Evolutionary conservation across 2,888 invertebrate genomes (phyloP).

Genomic region (Latheticus oryzae): DNA sequence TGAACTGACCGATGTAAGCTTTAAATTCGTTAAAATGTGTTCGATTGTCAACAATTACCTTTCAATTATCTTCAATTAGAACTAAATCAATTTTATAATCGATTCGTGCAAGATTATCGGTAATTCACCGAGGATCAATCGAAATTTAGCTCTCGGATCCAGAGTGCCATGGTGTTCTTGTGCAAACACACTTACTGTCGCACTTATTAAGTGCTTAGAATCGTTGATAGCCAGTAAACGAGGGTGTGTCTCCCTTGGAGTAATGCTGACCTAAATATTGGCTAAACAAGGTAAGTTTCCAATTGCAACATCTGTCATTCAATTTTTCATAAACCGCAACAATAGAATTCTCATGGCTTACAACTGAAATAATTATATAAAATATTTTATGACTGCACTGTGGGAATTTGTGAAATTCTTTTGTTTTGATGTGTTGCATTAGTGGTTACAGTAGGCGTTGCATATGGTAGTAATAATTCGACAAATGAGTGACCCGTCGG

Average conservation of each 20-base stretch:
- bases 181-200: slow-evolving; percentile 10
- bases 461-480: too few relatives aligned
- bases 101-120: neutral
- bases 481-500: slow-evolving; percentile 24
- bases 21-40: slow-evolving; percentile 6
- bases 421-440: too few relatives aligned
- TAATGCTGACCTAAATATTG: slow-evolving; percentile 43
- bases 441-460: too few relatives aligned
- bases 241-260: slow-evolving; percentile 42
- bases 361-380: neutral
- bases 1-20: slow-evolving; percentile 27
- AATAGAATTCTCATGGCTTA: neutral
- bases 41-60: neutral
- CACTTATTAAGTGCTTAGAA: slow-evolving; percentile 31
- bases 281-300: slow-evolving; percentile 33
- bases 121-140: slow-evolving; percentile 1
- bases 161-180: slow-evolving; percentile 22
- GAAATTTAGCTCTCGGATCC: slow-evolving; percentile 15
- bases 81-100: neutral
- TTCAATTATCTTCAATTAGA: neutral
- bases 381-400: too few relatives aligned
- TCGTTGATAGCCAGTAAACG: slow-evolving; percentile 40
- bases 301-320: too few relatives aligned
- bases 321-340: neutral
- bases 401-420: too few relatives aligned